A percentile compares a stretch with the other conserved stretches of the same genome.
Conservation (phyloP, 2,888 invertebrate genomes). For the Xylota sylvarum region DNA sequence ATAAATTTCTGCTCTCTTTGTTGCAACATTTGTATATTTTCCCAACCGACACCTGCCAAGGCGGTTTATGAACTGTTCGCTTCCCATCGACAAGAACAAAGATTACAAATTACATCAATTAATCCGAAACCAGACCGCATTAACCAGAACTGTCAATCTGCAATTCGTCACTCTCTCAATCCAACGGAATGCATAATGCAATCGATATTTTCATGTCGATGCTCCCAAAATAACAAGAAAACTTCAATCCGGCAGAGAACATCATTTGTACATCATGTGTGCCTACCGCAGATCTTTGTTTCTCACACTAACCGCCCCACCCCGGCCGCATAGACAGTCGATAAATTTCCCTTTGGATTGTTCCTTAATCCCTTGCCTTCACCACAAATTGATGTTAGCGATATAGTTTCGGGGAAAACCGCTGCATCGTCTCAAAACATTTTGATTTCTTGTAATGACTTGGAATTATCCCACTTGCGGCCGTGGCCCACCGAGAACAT, state of each 20-base stretch:
- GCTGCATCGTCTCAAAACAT: background rate
- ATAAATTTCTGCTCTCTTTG: conserved; percentile 5
- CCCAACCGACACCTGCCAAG: conserved; percentile 46
- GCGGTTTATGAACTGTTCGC: conserved; percentile 32
- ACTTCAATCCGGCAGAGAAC: conserved; percentile 7
- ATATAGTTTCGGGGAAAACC: conserved; percentile 52
- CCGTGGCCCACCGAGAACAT: conserved; percentile 44
- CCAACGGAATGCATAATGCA: conserved; percentile 50
- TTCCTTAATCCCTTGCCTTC: conserved; percentile 31
- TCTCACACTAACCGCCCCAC: background rate
- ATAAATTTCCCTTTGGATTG: conserved; percentile 57
- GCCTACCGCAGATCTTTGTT: conserved; percentile 14
- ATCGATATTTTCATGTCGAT: conserved; percentile 34
- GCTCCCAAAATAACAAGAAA: conserved; percentile 13
- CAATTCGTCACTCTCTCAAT: conserved; percentile 54
- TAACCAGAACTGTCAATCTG: conserved; percentile 52
- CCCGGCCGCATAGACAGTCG: conserved; percentile 24
- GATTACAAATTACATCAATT: conserved; percentile 51
- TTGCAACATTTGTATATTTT: conserved; percentile 46
- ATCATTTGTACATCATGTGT: conserved; percentile 37
- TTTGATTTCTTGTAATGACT: conserved; percentile 18
- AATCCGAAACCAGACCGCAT: conserved; percentile 50
- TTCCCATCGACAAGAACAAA: background rate
- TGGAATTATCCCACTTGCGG: conserved; percentile 12
- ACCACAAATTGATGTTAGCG: conserved; percentile 53